A percentile compares a stretch with the other conserved stretches of the same genome.
Conservation (phyloP, 2,113 vertebrate species). For the Ivindomyrus marchei region DNA sequence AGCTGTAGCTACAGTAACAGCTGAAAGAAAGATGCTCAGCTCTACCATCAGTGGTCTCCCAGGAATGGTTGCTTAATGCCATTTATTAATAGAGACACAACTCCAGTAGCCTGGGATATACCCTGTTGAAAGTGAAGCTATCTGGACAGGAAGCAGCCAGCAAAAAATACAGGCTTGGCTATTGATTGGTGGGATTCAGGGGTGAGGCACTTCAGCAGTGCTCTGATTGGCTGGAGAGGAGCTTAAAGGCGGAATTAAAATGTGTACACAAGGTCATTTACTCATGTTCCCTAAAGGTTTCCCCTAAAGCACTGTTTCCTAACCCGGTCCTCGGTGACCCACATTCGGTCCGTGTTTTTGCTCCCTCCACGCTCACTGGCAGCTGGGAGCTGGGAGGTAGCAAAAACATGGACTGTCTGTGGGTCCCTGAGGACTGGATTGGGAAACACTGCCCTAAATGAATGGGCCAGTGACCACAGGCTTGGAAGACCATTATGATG, state of each 20-base stretch:
- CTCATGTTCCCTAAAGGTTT: not conserved
- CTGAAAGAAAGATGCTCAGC: constrained; percentile 39
- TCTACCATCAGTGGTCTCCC: constrained; percentile 68
- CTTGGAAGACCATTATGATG: not conserved
- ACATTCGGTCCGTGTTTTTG: not conserved
- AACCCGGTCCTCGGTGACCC: not conserved
- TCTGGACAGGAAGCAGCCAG: constrained; percentile 40
- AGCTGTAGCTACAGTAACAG: not conserved
- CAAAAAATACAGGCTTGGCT: constrained; percentile 27
- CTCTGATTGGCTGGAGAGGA: constrained; percentile 37
- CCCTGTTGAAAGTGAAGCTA: constrained; percentile 56
- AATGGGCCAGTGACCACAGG: constrained; percentile 17
- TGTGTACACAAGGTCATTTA: constrained; percentile 23
- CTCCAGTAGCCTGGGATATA: constrained; percentile 32
- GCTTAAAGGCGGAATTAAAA: constrained; percentile 39
- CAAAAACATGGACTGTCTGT: not conserved
- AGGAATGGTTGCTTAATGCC: constrained; percentile 72
- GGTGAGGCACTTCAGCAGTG: constrained; percentile 31
- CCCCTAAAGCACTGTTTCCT: not conserved
- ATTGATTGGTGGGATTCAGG: constrained; percentile 37
- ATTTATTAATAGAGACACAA: constrained; percentile 75
- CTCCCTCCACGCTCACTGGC: not conserved
- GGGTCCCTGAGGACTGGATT: not conserved
- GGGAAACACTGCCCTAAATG: not conserved
- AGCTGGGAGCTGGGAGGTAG: not conserved